Evolutionary conservation across 2,888 invertebrate species (phyloP).

Genomic region (Clunio marinus): DNA sequence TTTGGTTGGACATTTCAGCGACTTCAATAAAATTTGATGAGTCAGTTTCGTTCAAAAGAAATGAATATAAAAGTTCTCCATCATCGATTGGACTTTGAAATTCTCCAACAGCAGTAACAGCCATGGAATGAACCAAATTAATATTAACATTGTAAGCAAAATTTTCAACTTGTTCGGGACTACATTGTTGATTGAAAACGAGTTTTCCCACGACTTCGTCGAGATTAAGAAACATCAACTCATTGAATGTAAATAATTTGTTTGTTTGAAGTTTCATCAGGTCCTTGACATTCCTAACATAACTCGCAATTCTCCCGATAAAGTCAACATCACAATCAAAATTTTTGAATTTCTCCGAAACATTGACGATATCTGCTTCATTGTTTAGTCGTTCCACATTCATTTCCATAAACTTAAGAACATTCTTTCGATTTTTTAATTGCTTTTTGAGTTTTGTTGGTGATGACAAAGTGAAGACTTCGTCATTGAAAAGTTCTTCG

Average conservation of each 20-base stretch:
- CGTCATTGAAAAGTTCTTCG: not conserved
- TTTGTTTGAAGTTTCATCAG: conserved; percentile 9
- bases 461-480: not conserved
- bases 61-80: not conserved
- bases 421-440: not conserved
- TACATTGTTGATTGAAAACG: not conserved
- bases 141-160: conserved; percentile 2
- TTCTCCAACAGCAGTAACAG: not conserved
- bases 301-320: conserved; percentile 46
- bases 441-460: not conserved
- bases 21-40: no score
- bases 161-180: not conserved
- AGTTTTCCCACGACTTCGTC: not conserved
- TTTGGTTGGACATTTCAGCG: no score
- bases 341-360: conserved; percentile 46
- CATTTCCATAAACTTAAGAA: conserved; percentile 39
- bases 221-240: not conserved
- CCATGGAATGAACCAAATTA: conserved; percentile 6
- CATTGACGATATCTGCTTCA: conserved; percentile 43
- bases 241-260: not conserved
- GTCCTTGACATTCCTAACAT: conserved; percentile 45
- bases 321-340: conserved; percentile 48
- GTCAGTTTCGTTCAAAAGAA: not conserved
- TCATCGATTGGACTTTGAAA: not conserved
- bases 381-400: conserved; percentile 39